A percentile compares a stretch with the other conserved stretches of the same genome.
These are phyloP conservation scores for Portunus trituberculatus DNA, from an alignment of 1,140 invertebrate genomes.

Conservation along the genomic window DNA sequence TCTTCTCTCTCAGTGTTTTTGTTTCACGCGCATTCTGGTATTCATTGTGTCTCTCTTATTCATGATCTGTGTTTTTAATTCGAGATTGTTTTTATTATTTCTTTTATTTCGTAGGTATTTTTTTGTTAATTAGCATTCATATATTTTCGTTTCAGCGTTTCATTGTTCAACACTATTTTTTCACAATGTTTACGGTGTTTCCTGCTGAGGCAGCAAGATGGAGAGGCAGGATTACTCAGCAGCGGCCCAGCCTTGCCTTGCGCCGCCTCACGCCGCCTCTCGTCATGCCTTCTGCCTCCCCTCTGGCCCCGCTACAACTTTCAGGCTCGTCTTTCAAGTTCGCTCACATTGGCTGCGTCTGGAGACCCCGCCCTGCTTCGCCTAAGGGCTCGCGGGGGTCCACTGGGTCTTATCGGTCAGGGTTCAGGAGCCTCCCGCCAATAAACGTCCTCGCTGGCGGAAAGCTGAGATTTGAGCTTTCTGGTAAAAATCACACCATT, in stretches of 20 bases:
- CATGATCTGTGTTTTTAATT: background rate
- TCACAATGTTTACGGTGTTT: background rate
- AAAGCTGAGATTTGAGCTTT: background rate
- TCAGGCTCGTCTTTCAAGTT: conserved; percentile 2
- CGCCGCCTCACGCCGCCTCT: background rate
- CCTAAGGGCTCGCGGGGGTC: background rate
- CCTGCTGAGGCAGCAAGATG: background rate
- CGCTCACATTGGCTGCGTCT: background rate
- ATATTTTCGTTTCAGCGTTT: background rate
- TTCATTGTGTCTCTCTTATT: too few species aligned
- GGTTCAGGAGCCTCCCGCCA: background rate
- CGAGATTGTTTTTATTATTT: background rate
- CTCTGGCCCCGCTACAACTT: background rate
- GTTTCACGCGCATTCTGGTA: background rate
- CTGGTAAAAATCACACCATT: background rate
- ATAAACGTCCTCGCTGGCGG: background rate
- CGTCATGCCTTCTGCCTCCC: background rate
- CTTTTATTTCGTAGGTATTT: background rate
- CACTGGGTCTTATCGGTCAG: background rate
- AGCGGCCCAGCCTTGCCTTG: background rate
- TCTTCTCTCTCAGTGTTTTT: background rate
- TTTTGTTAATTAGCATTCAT: background rate
- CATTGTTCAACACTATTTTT: background rate
- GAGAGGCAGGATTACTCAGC: background rate
- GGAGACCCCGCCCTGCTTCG: background rate